Evolutionary conservation across 2,797 vertebrate genomes (phyloP).

Genomic region (Siniperca obscura): DNA sequence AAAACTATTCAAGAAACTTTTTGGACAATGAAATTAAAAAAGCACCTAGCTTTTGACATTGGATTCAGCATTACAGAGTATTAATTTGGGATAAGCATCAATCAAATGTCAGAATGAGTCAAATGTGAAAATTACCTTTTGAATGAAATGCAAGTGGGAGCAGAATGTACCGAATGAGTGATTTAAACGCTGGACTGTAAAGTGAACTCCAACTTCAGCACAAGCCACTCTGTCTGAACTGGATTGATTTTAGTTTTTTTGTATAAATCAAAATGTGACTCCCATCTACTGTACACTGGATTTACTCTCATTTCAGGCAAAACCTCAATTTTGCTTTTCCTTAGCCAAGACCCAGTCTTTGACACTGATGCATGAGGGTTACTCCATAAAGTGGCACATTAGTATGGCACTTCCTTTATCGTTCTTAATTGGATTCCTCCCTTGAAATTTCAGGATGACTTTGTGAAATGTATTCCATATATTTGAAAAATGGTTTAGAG

Average conservation of each 20-base stretch:
- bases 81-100: conserved; percentile 1
- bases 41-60: conserved; percentile 1
- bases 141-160: conserved; percentile 10
- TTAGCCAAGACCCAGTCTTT: conserved; percentile 7
- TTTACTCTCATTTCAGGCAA: conserved; percentile 17
- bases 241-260: conserved; percentile 8
- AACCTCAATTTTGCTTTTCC: conserved; percentile 21
- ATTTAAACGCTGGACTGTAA: conserved; percentile 15
- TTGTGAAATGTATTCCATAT: conserved; percentile 17
- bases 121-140: conserved; percentile 22
- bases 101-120: conserved; percentile 20
- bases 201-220: conserved; percentile 20
- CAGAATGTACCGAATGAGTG: conserved; percentile 18
- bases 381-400: conserved; percentile 31
- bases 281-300: not conserved
- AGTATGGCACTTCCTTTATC: conserved; percentile 30
- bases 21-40: not conserved
- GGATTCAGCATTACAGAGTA: not conserved
- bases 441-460: conserved; percentile 17
- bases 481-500: conserved; percentile 1
- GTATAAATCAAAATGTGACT: not conserved
- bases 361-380: conserved; percentile 48
- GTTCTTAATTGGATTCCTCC: conserved; percentile 31
- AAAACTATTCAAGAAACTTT: not conserved
- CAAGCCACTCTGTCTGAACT: not conserved